Percentiles rank a stretch among this genome's conserved stretches.
phyloP scores from a whole-genome alignment of 2,113 vertebrate genomes.

The Mus spicilegus region DNA sequence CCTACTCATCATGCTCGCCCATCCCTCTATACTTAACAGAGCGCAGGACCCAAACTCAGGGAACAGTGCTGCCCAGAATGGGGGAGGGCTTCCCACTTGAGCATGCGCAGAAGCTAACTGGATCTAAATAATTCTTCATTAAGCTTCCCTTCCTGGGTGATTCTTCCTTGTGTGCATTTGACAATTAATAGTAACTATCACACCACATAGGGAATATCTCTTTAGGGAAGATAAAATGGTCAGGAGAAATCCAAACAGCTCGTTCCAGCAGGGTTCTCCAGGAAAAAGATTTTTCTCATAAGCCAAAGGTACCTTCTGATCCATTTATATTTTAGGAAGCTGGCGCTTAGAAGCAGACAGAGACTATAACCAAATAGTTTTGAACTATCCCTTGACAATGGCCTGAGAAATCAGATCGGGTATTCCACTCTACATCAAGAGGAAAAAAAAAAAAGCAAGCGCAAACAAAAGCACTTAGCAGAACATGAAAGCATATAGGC shows the following conservation, averaged over 20 bases:
- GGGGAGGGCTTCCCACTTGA: neutral
- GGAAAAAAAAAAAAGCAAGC: constrained; percentile 13
- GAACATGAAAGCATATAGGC: neutral
- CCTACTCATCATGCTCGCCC: too few species aligned
- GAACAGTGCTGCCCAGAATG: too few species aligned
- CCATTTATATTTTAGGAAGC: constrained; percentile 69
- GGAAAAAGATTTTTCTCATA: constrained; percentile 66
- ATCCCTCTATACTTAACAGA: too few species aligned
- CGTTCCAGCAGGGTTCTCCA: constrained; percentile 17
- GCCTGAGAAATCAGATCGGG: constrained; percentile 57
- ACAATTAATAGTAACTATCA: neutral
- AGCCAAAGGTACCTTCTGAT: constrained; percentile 38
- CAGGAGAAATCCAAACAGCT: neutral
- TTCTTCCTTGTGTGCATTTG: neutral
- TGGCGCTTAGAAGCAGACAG: neutral
- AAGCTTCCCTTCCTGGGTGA: neutral
- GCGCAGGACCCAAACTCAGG: neutral
- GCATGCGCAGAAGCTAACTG: neutral
- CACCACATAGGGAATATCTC: neutral
- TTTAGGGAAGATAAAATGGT: neutral
- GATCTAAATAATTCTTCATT: neutral
- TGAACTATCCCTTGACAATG: constrained; percentile 50
- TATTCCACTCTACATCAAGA: constrained; percentile 60
- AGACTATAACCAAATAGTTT: constrained; percentile 52
- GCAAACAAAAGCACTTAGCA: constrained; percentile 35